Evolutionary conservation across 2,797 vertebrate genomes (phyloP).

Genomic region (Hemibagrus guttatus): DNA sequence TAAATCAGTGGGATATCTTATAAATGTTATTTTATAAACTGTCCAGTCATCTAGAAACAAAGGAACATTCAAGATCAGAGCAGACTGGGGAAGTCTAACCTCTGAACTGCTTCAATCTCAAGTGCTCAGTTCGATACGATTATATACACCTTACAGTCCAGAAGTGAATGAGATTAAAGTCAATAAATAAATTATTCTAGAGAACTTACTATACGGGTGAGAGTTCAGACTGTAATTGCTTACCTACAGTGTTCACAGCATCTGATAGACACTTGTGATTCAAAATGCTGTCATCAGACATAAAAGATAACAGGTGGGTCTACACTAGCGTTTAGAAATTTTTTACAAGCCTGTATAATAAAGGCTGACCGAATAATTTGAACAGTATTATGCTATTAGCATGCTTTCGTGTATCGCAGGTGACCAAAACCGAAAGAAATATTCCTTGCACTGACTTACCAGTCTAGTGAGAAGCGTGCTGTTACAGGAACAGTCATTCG

Average conservation of each 20-base stretch:
- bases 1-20: background rate
- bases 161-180: background rate
- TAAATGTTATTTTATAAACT: background rate
- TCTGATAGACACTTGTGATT: background rate
- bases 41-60: background rate
- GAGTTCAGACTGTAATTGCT: background rate
- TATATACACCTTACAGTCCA: background rate
- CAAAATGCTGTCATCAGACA: no score
- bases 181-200: no score
- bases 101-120: no score
- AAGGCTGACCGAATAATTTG: background rate
- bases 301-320: background rate
- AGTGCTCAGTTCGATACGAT: background rate
- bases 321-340: background rate
- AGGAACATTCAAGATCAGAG: background rate
- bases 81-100: background rate
- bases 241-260: background rate
- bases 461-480: background rate
- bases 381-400: background rate
- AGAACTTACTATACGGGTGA: background rate
- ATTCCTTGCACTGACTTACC: background rate
- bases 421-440: background rate
- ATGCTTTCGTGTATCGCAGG: background rate
- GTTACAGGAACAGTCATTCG: background rate
- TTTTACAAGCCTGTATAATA: background rate